phyloP scores from a whole-genome alignment of 2,888 invertebrate species.

The Leptopilina syphax region DNA sequence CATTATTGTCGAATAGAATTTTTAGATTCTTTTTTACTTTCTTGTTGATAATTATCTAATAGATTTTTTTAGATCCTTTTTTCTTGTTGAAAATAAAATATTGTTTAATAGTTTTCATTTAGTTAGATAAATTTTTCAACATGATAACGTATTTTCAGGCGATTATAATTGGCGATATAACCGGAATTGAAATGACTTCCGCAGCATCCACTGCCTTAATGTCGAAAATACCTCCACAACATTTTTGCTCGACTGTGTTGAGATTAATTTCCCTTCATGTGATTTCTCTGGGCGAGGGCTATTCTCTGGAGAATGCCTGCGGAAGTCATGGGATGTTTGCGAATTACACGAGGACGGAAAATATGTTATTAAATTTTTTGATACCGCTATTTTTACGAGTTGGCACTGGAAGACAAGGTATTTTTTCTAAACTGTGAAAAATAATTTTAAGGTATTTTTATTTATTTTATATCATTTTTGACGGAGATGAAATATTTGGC shows the following conservation, averaged over 20 bases:
- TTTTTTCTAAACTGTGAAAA: background rate
- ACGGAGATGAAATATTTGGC: too few relatives aligned
- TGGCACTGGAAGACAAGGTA: slow-evolving; percentile 96
- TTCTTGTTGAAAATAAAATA: too few relatives aligned
- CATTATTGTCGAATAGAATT: too few relatives aligned
- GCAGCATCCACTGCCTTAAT: slow-evolving; percentile 89
- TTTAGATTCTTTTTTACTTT: too few relatives aligned
- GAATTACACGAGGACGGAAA: slow-evolving; percentile 94
- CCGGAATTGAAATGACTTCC: slow-evolving; percentile 87
- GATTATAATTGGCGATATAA: slow-evolving; percentile 88
- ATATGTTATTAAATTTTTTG: slow-evolving; percentile 96
- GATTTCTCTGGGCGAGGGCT: slow-evolving; percentile 93
- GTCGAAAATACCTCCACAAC: slow-evolving; percentile 94
- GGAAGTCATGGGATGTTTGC: slow-evolving; percentile 93
- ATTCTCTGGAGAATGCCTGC: slow-evolving; percentile 95
- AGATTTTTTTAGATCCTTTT: too few relatives aligned
- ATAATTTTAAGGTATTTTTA: too few relatives aligned
- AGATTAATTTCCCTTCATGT: slow-evolving; percentile 96
- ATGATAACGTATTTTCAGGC: slow-evolving; percentile 77
- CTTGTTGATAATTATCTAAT: too few relatives aligned
- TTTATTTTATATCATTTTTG: too few relatives aligned
- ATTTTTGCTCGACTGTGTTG: slow-evolving; percentile 98
- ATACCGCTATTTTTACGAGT: slow-evolving; percentile 97
- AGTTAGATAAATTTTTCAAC: background rate
- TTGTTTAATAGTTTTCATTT: too few relatives aligned